These are phyloP conservation scores for Polyommatus icarus DNA, from an alignment of 2,888 invertebrate genomes.

Conservation along the genomic window DNA sequence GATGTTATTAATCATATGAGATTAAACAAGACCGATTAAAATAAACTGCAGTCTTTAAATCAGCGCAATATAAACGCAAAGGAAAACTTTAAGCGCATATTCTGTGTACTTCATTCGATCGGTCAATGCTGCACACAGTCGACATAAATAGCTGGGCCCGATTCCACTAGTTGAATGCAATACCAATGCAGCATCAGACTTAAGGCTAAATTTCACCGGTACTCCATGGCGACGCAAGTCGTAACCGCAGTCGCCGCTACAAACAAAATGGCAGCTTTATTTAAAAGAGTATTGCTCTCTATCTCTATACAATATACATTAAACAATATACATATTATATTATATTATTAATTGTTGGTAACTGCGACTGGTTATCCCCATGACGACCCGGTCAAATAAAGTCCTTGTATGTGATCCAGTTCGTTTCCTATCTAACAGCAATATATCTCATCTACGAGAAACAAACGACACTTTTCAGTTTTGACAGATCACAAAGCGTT, in stretches of 20 bases:
- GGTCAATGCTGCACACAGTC: background rate
- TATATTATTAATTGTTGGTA: background rate
- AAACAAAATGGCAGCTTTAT: background rate
- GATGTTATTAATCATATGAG: background rate
- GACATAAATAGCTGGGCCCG: background rate
- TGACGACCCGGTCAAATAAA: too few species aligned
- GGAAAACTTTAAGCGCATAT: conserved; percentile 1
- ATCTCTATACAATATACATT: background rate
- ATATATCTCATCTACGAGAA: background rate
- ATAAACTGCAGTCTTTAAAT: background rate
- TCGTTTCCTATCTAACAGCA: background rate
- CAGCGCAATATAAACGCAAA: background rate
- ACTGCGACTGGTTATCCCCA: background rate
- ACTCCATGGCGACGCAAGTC: too few species aligned
- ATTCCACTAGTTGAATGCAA: background rate
- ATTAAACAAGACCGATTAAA: background rate
- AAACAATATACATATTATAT: too few species aligned
- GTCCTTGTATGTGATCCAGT: background rate
- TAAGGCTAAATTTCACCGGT: too few species aligned
- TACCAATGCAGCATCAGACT: background rate
- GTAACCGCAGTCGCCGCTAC: too few species aligned
- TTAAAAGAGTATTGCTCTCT: background rate
- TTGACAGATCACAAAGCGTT: background rate
- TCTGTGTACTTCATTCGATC: background rate
- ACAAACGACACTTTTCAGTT: background rate